Base-by-base conservation (phyloP, 2,113 vertebrate genomes). In the Cololabis saira region DNA sequence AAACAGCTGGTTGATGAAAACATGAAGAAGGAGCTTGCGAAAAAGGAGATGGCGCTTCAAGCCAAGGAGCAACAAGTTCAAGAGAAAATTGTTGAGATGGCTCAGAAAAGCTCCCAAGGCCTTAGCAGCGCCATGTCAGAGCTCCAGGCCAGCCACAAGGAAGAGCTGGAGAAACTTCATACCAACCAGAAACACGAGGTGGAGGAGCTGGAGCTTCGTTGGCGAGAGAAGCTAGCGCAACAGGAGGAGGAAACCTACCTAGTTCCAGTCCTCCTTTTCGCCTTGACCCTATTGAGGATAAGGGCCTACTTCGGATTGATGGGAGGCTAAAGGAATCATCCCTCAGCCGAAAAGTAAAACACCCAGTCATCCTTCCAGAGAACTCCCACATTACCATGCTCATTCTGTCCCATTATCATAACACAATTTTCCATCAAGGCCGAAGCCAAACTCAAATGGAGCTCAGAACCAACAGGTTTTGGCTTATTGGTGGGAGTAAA, bases 1-100 rank as follows among this genome's bases (percentile, higher is more conserved):
- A 94, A 94, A 82, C 87, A 91, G 24, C 76, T 96, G 40, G 85
- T 92, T n/a, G 90, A 95, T 33, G 90, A 95, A 48, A 83, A 94
- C 55, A 92, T 1, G 94, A 96, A 73, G 17, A 96, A 90, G 55
- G 95, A 97, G 44, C 89, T 98, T 51, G 93, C 94, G 65, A 96
- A 95, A 63, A 96, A 94, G 48, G 92, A 94, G 19, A 64, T 91
- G 21, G 96, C 96, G 70, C 90, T 98, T 48, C 92, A 87, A 70
- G 83, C 94, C 85, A 98, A 96, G 73, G 96, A 98, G 67, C 91
- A 94, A 0, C 93, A 97, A 60, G 91, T 97, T 50, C 94, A 90
- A 79, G 93, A 94, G 55, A 96, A 95, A 78, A 93, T 98, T 27
- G 62, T 95, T 41, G 95, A 97, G 84, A 94, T 97, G 94, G 89